phyloP scores from a whole-genome alignment of 2,113 vertebrate species.

The Plestiodon gilberti region DNA sequence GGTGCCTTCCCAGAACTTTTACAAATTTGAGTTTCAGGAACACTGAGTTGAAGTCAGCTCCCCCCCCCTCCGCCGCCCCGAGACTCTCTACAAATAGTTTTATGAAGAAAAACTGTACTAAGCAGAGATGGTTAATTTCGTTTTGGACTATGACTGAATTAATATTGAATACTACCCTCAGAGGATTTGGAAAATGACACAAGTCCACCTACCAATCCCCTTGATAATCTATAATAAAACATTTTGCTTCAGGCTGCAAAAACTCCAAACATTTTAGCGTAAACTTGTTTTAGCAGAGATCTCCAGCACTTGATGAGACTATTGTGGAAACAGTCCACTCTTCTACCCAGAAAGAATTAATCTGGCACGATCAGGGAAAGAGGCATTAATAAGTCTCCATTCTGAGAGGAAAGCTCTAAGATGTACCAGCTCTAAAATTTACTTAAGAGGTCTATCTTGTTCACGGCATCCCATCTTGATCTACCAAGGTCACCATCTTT shows the following conservation, averaged over 20 bases:
- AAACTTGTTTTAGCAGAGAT: not conserved
- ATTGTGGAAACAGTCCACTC: not conserved
- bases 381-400: no score
- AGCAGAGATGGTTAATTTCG: constrained; percentile 50
- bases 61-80: no score
- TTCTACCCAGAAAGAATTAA: not conserved
- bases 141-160: constrained; percentile 64
- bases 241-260: constrained; percentile 33
- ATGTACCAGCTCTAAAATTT: no score
- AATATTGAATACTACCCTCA: constrained; percentile 44
- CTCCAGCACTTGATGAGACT: constrained; percentile 15
- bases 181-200: constrained; percentile 39
- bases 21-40: constrained; percentile 35
- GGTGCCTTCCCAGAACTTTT: not conserved
- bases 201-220: constrained; percentile 53
- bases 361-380: not conserved
- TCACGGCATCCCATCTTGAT: no score
- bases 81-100: constrained; percentile 57
- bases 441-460: no score
- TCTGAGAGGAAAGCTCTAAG: no score
- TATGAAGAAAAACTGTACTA: constrained; percentile 38
- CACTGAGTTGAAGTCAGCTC: not conserved
- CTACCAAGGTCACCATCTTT: not conserved
- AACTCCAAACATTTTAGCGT: not conserved
- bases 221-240: constrained; percentile 44